Base-by-base conservation (phyloP, 2,888 invertebrate genomes). In the Drosophila buzzatii region DNA sequence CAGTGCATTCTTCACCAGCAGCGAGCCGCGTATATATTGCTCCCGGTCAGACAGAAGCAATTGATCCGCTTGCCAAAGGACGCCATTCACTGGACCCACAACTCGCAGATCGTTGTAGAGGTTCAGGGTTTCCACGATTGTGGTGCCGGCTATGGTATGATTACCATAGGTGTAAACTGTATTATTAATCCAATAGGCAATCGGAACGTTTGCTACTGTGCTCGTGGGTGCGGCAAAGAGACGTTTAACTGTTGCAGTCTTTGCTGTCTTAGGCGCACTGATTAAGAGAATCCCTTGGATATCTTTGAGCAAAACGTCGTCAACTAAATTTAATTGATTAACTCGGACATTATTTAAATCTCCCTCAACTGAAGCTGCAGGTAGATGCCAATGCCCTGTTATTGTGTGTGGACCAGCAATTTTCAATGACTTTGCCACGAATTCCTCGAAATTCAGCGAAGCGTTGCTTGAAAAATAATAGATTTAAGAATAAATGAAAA, bases 321-420 rank as follows among this genome's bases (percentile, higher is more conserved):
- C 92, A 16, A 91, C 85, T 33, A 95, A 90, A 91, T 94, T 93
- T 51, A 94, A 85, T 70, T 92, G 90, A 81, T 95, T 95, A 20
- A 95, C 92, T 7, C 81, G 86, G 0, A 93, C 92, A 42, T 90
- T 76, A 12, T 84, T 72, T 1, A 93, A 73, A 77, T 92, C 79
- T 35, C 92, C 94, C 4, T 64, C 37, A 3, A 92, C 67, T 3
- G 61, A 23, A 1, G 78, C 86, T 23, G 88, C 69, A 0, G 73
- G 44, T n/a, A 93, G 66, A 16, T 69, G 76, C 93, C 93, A 93
- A 37, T 90, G 76, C 3, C 86, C 92, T 3, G 82, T 82, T 3
- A 95, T 93, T 14, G 88, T 77, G 89, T 95, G 95, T 8, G 92
- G 82, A 9, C 91, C 92, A 44, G 90, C 86, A 39, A 93, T 92